Conservation (phyloP, 2,888 invertebrate species). For the Mantis religiosa region DNA sequence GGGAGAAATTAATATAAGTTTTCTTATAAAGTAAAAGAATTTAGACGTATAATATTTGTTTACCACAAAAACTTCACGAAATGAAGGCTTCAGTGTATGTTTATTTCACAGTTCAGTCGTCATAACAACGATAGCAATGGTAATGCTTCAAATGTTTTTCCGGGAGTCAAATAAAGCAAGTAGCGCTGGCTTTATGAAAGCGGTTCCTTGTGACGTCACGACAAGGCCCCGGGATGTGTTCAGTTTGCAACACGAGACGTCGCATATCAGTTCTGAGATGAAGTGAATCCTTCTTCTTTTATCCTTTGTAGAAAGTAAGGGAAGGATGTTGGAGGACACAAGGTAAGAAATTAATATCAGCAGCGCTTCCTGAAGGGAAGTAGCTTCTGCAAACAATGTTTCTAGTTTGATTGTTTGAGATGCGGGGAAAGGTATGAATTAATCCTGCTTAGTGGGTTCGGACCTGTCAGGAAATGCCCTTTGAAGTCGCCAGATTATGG, state of each 20-base stretch:
- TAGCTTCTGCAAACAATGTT: background rate
- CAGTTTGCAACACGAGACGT: background rate
- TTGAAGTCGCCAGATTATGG: background rate
- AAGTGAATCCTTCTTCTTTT: background rate
- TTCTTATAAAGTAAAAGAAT: too few species aligned
- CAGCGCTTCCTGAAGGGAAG: background rate
- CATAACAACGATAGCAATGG: background rate
- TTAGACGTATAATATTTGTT: background rate
- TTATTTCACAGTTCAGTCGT: background rate
- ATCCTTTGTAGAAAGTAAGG: background rate
- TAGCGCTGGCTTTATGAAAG: background rate
- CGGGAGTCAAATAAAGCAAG: background rate
- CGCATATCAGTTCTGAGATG: background rate
- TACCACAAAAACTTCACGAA: background rate
- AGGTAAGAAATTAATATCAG: background rate
- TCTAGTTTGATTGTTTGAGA: background rate
- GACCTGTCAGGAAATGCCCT: background rate
- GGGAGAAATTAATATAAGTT: too few species aligned
- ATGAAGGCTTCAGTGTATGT: background rate
- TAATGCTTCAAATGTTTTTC: background rate
- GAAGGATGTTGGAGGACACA: background rate
- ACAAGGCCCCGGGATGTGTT: background rate
- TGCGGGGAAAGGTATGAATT: background rate
- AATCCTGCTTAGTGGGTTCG: background rate
- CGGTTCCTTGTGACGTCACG: background rate